Conservation (phyloP, 2,113 vertebrate genomes). For the Urocynchramus pylzowi region DNA sequence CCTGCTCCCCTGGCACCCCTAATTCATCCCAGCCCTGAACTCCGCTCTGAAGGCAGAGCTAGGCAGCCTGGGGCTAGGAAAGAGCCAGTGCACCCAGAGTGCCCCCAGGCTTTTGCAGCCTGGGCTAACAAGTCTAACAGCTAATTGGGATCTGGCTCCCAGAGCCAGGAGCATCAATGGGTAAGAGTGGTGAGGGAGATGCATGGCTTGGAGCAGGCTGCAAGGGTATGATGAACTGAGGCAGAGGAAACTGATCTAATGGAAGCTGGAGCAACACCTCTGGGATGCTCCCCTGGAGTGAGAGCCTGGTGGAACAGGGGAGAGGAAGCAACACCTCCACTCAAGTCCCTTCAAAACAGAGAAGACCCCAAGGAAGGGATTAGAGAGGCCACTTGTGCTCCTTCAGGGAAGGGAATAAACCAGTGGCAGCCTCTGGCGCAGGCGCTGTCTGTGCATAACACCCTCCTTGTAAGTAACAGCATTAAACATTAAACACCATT, state of each 20-base stretch:
- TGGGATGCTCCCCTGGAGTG: rapidly evolving
- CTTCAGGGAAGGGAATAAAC: background rate
- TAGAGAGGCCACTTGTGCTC: background rate
- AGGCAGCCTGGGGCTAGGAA: background rate
- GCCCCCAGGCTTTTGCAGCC: background rate
- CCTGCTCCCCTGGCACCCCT: rapidly evolving
- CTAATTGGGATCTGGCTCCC: background rate
- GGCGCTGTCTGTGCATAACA: background rate
- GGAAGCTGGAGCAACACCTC: background rate
- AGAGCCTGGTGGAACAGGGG: background rate
- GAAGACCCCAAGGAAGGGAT: background rate
- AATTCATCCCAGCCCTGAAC: background rate
- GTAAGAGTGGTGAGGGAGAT: background rate
- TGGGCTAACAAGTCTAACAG: background rate
- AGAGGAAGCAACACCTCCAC: background rate
- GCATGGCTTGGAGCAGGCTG: background rate
- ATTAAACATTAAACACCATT: conserved; percentile 49
- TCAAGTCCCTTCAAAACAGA: background rate
- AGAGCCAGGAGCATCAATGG: rapidly evolving
- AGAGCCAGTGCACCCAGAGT: background rate
- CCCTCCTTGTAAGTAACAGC: background rate
- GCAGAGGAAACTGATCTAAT: background rate
- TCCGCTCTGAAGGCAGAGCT: background rate
- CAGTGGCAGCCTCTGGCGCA: background rate
- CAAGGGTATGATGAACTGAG: rapidly evolving